phyloP scores from a whole-genome alignment of 1,140 invertebrate genomes.

The Lordiphosa mommai region DNA sequence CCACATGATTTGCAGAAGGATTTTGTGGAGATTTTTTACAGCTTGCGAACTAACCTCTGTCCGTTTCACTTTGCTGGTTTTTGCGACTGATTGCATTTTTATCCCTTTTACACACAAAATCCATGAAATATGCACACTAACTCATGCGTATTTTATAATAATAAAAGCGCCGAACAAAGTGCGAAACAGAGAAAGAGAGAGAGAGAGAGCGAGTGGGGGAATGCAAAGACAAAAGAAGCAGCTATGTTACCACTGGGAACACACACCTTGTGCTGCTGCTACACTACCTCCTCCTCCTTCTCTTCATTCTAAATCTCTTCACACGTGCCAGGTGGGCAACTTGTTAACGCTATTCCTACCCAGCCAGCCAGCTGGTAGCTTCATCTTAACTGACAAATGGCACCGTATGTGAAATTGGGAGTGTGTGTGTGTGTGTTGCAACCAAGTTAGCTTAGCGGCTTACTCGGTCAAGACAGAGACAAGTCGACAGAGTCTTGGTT shows the following conservation, averaged over 20 bases:
- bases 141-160: constrained; percentile 78
- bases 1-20: constrained; percentile 23
- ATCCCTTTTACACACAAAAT: constrained; percentile 74
- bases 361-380: too few relatives aligned
- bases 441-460: constrained; percentile 61
- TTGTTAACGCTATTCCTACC: constrained; percentile 51
- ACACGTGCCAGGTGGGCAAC: constrained; percentile 61
- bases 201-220: constrained; percentile 2
- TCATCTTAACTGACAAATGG: constrained; percentile 42
- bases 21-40: constrained; percentile 27
- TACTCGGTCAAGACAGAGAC: constrained; percentile 46
- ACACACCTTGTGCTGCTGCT: background rate
- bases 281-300: background rate
- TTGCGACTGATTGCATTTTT: constrained; percentile 76
- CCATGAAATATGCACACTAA: constrained; percentile 77
- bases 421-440: constrained; percentile 31
- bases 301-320: constrained; percentile 38
- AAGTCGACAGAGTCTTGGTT: constrained; percentile 4
- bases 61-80: constrained; percentile 75
- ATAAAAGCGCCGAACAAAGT: constrained; percentile 59
- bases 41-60: constrained; percentile 25
- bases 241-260: too few relatives aligned
- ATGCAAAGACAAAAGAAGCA: constrained; percentile 63
- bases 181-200: constrained; percentile 10
- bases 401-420: constrained; percentile 23